Evolutionary conservation across 2,797 vertebrate species (phyloP).

Genomic region (Hoplostethus atlanticus): DNA sequence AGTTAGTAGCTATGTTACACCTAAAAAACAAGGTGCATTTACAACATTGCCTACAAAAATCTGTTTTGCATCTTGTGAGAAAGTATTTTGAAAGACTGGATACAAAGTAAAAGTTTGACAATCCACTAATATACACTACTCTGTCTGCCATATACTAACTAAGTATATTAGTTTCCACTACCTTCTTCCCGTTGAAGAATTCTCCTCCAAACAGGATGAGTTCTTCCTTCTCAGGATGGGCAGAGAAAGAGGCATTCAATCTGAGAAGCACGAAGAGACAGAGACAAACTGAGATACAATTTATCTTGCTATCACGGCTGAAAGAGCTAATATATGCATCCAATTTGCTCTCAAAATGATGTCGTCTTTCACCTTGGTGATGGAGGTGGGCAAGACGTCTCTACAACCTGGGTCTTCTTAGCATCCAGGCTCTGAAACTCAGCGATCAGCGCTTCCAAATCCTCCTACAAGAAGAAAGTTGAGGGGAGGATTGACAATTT

Average conservation of each 20-base stretch:
- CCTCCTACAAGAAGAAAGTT: slow-evolving; percentile 84
- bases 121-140: neutral
- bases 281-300: neutral
- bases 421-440: slow-evolving; percentile 95
- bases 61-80: neutral
- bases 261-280: slow-evolving; percentile 70
- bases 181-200: slow-evolving; percentile 97
- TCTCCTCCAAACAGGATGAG: slow-evolving; percentile 97
- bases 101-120: neutral
- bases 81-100: neutral
- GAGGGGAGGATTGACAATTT: too few relatives aligned
- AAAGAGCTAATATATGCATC: too few relatives aligned
- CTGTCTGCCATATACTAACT: neutral
- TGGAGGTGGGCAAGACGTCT: slow-evolving; percentile 88
- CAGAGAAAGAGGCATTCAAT: slow-evolving; percentile 89
- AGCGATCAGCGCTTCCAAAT: slow-evolving; percentile 93
- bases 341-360: neutral
- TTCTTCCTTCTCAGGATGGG: slow-evolving; percentile 95
- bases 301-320: neutral
- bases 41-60: too few relatives aligned
- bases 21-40: too few relatives aligned
- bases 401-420: slow-evolving; percentile 91
- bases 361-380: slow-evolving; percentile 84
- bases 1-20: too few relatives aligned
- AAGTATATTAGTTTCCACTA: slow-evolving; percentile 53